These are phyloP conservation scores for Drosophila neutralis DNA, from an alignment of 2,888 invertebrate species.

Conservation along the genomic window DNA sequence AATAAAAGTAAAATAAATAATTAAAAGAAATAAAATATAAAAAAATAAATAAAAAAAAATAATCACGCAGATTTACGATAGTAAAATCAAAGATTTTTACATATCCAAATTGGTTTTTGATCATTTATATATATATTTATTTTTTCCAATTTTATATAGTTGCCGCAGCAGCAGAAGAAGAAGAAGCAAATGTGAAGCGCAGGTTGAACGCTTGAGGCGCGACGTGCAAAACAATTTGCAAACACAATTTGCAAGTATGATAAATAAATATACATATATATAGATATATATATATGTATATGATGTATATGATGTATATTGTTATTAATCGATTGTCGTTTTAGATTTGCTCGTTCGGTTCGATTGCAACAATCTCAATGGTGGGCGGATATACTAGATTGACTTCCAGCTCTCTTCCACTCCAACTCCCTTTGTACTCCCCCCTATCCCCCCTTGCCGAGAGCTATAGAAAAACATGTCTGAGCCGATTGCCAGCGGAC, in stretches of 20 bases:
- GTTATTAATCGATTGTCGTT: background rate
- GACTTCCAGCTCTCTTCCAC: conserved; percentile 66
- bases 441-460: conserved; percentile 27
- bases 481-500: conserved; percentile 67
- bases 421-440: conserved; percentile 62
- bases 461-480: conserved; percentile 67
- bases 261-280: background rate
- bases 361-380: conserved; percentile 56
- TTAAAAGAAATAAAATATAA: too few species aligned
- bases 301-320: background rate
- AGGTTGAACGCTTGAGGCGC: background rate
- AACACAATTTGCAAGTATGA: conserved; percentile 16
- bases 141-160: background rate
- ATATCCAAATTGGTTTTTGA: background rate
- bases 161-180: background rate
- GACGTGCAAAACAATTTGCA: conserved; percentile 2
- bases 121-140: background rate
- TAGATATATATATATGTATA: background rate
- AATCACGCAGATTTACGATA: too few species aligned
- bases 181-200: background rate
- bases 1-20: too few species aligned
- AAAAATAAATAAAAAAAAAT: too few species aligned
- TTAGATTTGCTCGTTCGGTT: conserved; percentile 44
- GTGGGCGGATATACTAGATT: conserved; percentile 56
- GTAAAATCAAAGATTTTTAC: background rate